Conservation (phyloP, 37 sponge, comb jelly and placozoan species). For the Crambe crambe region DNA sequence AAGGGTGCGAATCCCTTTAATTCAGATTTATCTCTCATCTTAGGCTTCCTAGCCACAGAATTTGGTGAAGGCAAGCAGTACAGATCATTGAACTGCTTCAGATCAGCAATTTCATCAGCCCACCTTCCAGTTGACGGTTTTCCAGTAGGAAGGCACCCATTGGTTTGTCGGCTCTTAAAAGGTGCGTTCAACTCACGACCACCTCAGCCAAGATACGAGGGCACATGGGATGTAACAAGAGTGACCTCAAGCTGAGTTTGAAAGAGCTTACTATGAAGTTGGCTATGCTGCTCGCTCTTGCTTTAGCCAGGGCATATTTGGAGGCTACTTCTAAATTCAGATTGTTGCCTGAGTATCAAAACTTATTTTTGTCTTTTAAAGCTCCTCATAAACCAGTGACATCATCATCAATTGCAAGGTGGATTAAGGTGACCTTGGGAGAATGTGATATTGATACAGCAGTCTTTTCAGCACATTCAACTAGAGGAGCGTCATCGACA, state of each 20-base stretch:
- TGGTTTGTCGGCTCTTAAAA: conserved; percentile 17
- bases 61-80: conserved; percentile 18
- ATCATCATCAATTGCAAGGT: conserved; percentile 17
- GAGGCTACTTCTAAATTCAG: conserved; percentile 4
- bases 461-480: conserved; percentile 37
- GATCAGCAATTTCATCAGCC: conserved; percentile 47
- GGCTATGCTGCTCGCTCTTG: conserved; percentile 31
- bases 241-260: conserved; percentile 33
- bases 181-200: conserved; percentile 36
- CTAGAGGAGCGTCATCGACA: conserved; percentile 29
- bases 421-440: conserved; percentile 10
- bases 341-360: background rate
- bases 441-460: conserved; percentile 8
- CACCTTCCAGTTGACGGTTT: conserved; percentile 31
- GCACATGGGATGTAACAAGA: conserved; percentile 19
- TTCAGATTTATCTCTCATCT: background rate
- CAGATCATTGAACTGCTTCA: conserved; percentile 34
- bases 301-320: conserved; percentile 20
- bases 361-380: conserved; percentile 22
- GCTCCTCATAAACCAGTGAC: conserved; percentile 38
- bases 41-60: conserved; percentile 10
- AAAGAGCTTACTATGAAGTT: conserved; percentile 24
- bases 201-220: conserved; percentile 24
- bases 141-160: conserved; percentile 38
- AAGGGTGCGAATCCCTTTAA: background rate